Conservation (phyloP, 1,140 invertebrate genomes). For the Macrosteles quadrilineatus region DNA sequence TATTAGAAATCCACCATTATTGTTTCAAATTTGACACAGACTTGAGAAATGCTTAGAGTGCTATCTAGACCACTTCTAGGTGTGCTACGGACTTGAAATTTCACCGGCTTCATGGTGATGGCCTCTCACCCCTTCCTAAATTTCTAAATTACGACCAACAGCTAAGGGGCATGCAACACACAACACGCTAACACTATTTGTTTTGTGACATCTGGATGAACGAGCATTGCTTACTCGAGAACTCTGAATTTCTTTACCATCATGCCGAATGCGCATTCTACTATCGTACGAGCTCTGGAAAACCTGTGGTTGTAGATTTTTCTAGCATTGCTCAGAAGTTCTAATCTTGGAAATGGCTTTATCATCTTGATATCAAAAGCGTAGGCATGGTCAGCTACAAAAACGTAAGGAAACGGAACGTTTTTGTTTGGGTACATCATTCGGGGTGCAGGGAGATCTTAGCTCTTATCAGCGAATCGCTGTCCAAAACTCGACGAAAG, state of each 20-base stretch:
- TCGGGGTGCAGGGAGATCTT: conserved; percentile 22
- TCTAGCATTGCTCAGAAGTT: conserved; percentile 43
- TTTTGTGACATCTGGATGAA: conserved; percentile 31
- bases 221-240: conserved; percentile 9
- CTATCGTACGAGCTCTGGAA: conserved; percentile 16
- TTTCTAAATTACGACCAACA: too few species aligned
- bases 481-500: conserved; percentile 37
- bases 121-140: too few species aligned
- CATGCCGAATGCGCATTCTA: conserved; percentile 18
- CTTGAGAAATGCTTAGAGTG: too few species aligned
- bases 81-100: too few species aligned
- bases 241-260: conserved; percentile 43
- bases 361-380: conserved; percentile 50
- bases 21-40: too few species aligned
- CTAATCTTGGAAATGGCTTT: conserved; percentile 51
- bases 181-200: conserved; percentile 15
- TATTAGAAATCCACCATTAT: too few species aligned
- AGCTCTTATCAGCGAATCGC: conserved; percentile 33
- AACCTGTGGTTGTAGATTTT: conserved; percentile 47
- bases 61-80: too few species aligned
- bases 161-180: too few species aligned
- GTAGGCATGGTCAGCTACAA: conserved; percentile 44
- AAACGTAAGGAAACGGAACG: conserved; percentile 16
- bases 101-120: too few species aligned
- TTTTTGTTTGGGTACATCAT: conserved; percentile 20